These are phyloP conservation scores for Mastigias papua DNA, from an alignment of 30 jellyfish, hydroid and myxozoan genomes.

Conservation along the genomic window DNA sequence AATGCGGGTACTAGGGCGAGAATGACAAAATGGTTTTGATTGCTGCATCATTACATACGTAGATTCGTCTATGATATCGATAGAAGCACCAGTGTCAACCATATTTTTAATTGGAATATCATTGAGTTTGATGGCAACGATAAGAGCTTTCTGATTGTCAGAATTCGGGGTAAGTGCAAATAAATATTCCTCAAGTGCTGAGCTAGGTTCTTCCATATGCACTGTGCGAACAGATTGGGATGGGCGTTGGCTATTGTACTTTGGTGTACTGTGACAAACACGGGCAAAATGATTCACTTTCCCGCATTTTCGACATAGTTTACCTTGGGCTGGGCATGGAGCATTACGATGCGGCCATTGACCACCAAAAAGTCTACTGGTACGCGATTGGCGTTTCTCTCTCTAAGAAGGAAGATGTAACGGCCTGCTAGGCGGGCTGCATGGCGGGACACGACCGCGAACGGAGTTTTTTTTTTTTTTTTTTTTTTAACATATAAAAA, in stretches of 20 bases:
- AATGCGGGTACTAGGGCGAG: not conserved
- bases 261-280: conserved; percentile 33
- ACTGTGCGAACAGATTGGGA: conserved; percentile 1
- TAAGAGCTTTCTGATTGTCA: not conserved
- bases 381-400: not conserved
- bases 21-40: not conserved
- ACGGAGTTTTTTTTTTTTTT: too few species aligned
- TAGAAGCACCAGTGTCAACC: too few species aligned
- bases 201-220: not conserved
- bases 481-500: too few species aligned
- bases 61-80: too few species aligned
- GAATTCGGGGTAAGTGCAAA: not conserved
- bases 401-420: not conserved
- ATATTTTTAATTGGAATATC: too few species aligned
- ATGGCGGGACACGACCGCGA: not conserved
- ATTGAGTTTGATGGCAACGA: too few species aligned
- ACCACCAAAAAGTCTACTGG: not conserved
- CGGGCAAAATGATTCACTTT: conserved; percentile 36
- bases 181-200: not conserved
- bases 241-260: not conserved
- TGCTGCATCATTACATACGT: conserved; percentile 4
- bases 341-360: not conserved
- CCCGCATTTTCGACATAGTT: conserved; percentile 1
- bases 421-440: not conserved
- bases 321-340: conserved; percentile 26